Conservation (phyloP, 2,113 vertebrate genomes). For the Datnioides undecimradiatus region DNA sequence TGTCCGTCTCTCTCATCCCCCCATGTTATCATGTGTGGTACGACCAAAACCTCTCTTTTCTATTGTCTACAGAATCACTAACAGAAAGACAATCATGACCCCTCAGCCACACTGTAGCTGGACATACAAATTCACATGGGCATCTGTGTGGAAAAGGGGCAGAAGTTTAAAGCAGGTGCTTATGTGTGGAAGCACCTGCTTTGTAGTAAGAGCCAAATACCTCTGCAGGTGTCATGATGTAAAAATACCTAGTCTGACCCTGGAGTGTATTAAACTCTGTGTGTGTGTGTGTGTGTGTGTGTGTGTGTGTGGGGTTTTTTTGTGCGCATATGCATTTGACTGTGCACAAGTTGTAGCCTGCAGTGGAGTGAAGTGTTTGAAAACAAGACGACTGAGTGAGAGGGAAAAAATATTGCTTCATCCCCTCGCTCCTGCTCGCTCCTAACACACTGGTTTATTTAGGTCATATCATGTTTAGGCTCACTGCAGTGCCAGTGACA, state of each 20-base stretch:
- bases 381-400: conserved; percentile 54
- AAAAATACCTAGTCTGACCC: background rate
- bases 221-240: conserved; percentile 9
- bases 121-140: background rate
- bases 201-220: conserved; percentile 5
- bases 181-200: conserved; percentile 10
- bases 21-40: background rate
- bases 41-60: background rate
- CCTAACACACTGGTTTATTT: conserved; percentile 73
- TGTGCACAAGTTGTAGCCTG: conserved; percentile 38
- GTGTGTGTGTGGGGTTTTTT: too few relatives aligned
- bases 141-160: background rate
- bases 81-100: background rate
- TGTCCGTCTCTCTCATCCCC: background rate
- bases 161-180: background rate
- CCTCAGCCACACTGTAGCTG: background rate
- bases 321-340: background rate
- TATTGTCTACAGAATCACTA: background rate
- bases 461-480: conserved; percentile 80
- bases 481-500: conserved; percentile 72
- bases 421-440: conserved; percentile 31
- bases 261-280: background rate
- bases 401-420: conserved; percentile 45
- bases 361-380: conserved; percentile 49
- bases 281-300: background rate